phyloP scores from a whole-genome alignment of 2,113 vertebrate genomes.

The Corynorhinus townsendii region DNA sequence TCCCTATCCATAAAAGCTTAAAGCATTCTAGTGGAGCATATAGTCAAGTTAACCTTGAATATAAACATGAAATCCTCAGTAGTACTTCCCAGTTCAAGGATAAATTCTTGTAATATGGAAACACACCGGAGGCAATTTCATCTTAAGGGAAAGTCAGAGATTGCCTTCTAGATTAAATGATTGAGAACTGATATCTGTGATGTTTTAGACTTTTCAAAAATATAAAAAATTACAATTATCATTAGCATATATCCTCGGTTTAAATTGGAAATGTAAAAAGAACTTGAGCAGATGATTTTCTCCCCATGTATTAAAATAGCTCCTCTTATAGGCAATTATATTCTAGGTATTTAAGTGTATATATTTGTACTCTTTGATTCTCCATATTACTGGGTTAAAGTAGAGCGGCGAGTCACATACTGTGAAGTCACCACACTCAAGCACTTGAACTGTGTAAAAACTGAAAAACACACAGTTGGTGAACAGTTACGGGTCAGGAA shows the following conservation, averaged over 20 bases:
- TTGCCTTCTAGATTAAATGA: slow-evolving; percentile 15
- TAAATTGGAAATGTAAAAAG: not conserved
- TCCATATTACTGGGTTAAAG: slow-evolving; percentile 46
- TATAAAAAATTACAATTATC: not conserved
- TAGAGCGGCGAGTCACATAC: slow-evolving; percentile 1
- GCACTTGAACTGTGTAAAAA: not conserved
- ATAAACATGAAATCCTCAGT: slow-evolving; percentile 1
- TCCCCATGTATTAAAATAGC: not conserved
- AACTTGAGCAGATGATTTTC: not conserved
- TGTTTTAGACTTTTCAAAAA: not conserved
- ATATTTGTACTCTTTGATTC: slow-evolving; percentile 14
- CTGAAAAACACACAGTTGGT: not conserved
- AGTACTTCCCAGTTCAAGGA: slow-evolving; percentile 16
- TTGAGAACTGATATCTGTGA: not conserved
- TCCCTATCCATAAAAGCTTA: not conserved
- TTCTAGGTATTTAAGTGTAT: not conserved
- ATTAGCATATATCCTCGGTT: not conserved
- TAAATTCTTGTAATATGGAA: not conserved
- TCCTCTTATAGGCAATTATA: not conserved
- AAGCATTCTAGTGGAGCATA: not conserved
- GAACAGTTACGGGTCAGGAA: slow-evolving; percentile 16
- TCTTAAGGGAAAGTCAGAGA: not conserved
- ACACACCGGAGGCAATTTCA: not conserved
- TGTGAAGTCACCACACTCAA: slow-evolving; percentile 29
- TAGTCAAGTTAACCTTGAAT: not conserved